phyloP scores from a whole-genome alignment of 2,888 invertebrate species.

The Andricus quercusramuli region DNA sequence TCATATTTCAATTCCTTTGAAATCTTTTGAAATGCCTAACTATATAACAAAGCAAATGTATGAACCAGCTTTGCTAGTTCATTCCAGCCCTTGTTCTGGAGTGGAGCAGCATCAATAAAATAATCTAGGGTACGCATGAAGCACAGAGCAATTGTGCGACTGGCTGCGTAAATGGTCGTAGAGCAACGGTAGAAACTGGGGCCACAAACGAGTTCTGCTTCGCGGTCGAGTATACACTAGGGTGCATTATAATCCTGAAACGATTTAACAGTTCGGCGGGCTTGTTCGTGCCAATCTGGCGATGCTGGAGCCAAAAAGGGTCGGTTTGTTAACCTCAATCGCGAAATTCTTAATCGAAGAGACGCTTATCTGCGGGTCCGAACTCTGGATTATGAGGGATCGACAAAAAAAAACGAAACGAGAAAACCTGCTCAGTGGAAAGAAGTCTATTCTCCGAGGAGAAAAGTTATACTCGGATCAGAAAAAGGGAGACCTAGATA shows the following conservation, averaged over 20 bases:
- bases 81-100: neutral
- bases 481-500: constrained; percentile 41
- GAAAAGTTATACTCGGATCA: constrained; percentile 11
- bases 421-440: neutral
- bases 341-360: constrained; percentile 34
- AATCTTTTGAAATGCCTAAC: no score
- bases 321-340: constrained; percentile 23
- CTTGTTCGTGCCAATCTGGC: constrained; percentile 36
- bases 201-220: constrained; percentile 51
- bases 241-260: constrained; percentile 56
- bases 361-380: neutral
- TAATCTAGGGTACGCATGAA: constrained; percentile 48
- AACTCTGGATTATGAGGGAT: constrained; percentile 19
- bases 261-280: constrained; percentile 50
- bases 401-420: neutral
- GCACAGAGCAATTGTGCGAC: constrained; percentile 55
- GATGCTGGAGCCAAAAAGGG: constrained; percentile 13
- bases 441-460: constrained; percentile 20
- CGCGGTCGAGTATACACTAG: constrained; percentile 52
- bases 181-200: constrained; percentile 50
- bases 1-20: no score
- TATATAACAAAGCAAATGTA: neutral
- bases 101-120: constrained; percentile 28
- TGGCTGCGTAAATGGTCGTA: constrained; percentile 52
- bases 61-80: neutral